Conservation (phyloP, 2,888 invertebrate species). For the Imbricaverruca yamaguchii region DNA sequence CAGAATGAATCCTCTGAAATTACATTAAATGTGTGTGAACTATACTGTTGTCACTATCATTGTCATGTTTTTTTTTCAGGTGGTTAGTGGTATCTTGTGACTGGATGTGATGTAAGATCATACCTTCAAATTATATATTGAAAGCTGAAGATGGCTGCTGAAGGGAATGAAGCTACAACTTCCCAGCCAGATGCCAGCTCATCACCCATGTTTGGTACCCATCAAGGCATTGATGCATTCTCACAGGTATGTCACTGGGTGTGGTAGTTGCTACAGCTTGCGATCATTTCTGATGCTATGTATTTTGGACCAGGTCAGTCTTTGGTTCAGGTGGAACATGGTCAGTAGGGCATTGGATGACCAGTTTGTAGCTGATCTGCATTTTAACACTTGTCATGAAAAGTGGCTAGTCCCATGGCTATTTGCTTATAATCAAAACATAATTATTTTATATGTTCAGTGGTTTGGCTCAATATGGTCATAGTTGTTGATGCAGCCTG, state of each 20-base stretch:
- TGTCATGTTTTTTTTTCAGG: neutral
- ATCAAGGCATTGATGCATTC: neutral
- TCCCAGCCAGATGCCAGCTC: neutral
- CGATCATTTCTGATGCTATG: neutral
- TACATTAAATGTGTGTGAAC: neutral
- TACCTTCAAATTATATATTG: neutral
- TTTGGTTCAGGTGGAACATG: neutral
- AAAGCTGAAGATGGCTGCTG: neutral
- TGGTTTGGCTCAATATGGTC: too few species aligned
- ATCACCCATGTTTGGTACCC: neutral
- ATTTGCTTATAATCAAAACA: too few species aligned
- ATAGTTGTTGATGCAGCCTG: too few species aligned
- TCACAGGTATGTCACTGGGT: conserved; percentile 23
- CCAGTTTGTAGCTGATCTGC: too few species aligned
- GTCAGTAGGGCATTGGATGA: too few species aligned
- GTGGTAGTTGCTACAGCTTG: neutral
- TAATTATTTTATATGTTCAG: too few species aligned
- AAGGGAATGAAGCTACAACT: neutral
- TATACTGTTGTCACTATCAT: neutral
- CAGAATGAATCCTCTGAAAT: neutral
- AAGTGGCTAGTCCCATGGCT: too few species aligned
- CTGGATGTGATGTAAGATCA: neutral
- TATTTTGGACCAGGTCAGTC: neutral
- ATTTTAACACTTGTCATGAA: too few species aligned
- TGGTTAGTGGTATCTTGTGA: neutral